Base-by-base conservation (phyloP, 2,888 invertebrate genomes). In the Alsophila aescularia region DNA sequence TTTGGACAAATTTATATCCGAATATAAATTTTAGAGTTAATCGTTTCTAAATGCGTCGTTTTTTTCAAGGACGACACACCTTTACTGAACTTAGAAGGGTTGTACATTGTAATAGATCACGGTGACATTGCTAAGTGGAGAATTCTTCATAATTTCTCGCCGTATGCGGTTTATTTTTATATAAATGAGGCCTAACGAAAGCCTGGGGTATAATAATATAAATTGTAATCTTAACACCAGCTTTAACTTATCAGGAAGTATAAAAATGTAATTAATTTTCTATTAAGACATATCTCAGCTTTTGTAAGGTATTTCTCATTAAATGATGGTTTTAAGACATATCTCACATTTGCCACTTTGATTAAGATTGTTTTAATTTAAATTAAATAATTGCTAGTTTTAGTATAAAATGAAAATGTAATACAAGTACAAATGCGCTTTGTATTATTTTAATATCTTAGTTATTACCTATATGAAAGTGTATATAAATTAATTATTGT, bases 331-430 rank as follows among this genome's bases (percentile, higher is more conserved):
- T 77, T 80, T 82, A 78, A 71, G 72, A 86, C 85, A 85, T 88
- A 89, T 88, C 88, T 80, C 85, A 83, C 73, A n/a, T 83, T 83
- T 85, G 87, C 87, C 87, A 87, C 82, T 72, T 85, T 85, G 74
- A 31, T 66, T 69, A 69, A 60, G 52, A 39, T 40, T 29, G 34
- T 29, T 41, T 52, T 72, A 70, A 64, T 59, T 64, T 64, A 55
- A 59, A 53, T 42, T 51, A 64, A 50, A 53, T 64, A 70, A 24
- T 24, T 41, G 39, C 29, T 67, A 69, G 59, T 60, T 40, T 29
- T 60, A 50, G 64, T 63, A 64, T 64, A 21, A 63, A 70, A 64
- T 77, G 76, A 72, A 72, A 60, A 61, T 58, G 50, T 32, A 70
- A 72, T 70, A 66, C 64, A 56, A 73, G 72, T 75, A 74, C 72